These are phyloP conservation scores for Etheostoma perlongum DNA, from an alignment of 2,797 vertebrate genomes.

Conservation along the genomic window DNA sequence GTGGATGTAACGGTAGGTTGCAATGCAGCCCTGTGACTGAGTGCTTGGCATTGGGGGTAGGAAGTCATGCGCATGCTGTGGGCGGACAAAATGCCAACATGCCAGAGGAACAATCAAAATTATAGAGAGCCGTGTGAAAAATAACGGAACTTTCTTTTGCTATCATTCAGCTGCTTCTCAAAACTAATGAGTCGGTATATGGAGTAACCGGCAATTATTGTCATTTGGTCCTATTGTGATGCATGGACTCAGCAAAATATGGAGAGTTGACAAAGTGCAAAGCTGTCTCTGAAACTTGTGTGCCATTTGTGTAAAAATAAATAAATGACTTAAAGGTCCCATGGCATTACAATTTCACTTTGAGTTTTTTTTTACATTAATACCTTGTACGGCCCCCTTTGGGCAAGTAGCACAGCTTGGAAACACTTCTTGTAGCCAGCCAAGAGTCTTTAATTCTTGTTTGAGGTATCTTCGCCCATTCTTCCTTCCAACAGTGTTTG, in stretches of 20 bases:
- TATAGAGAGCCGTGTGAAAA: constrained; percentile 24
- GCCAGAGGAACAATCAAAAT: constrained; percentile 37
- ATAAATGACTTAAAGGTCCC: background rate
- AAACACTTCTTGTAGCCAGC: too few species aligned
- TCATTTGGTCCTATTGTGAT: constrained; percentile 9
- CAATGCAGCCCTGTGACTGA: constrained; percentile 44
- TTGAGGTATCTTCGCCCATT: too few species aligned
- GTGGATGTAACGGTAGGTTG: constrained; percentile 57
- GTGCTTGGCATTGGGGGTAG: constrained; percentile 50
- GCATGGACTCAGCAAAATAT: background rate
- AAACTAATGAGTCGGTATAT: constrained; percentile 41
- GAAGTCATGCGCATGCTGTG: constrained; percentile 37
- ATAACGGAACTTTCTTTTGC: constrained; percentile 27
- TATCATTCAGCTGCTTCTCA: constrained; percentile 45
- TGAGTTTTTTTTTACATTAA: too few species aligned
- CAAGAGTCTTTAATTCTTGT: too few species aligned
- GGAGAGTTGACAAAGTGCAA: background rate
- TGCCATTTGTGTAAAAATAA: background rate
- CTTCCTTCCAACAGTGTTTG: too few species aligned
- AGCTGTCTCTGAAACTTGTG: background rate
- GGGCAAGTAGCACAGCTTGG: too few species aligned
- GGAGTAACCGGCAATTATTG: constrained; percentile 30
- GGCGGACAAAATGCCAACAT: constrained; percentile 42
- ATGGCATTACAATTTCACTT: too few species aligned
- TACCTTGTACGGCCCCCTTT: too few species aligned